Base-by-base conservation (phyloP, 2,888 invertebrate species). In the Sclerodermus sp. region DNA sequence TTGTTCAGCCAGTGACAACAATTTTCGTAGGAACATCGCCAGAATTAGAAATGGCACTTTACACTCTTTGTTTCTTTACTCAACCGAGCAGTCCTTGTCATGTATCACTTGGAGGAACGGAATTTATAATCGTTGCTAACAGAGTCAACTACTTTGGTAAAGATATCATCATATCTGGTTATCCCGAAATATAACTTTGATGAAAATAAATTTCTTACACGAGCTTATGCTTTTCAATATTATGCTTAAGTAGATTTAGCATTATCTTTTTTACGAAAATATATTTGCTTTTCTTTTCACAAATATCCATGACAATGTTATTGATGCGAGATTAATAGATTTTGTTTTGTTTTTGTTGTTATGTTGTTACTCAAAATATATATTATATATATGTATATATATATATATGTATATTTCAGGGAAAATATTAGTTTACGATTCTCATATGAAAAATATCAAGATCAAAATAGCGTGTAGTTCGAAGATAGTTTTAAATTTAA, bases 1-100 rank as follows among this genome's bases (percentile, higher is more conserved):
- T 84, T 1, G 85, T 87, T 55, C 92, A 93, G 72, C 90, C 91
- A 0, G 88, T 90, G 0, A 87, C 88, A 43, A 83, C 86, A 0
- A 83, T 93, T 80, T 91, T 93, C 64, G 82, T 93, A 44, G 93
- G 93, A 17, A 90, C 91, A 5, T 93, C 93, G 42, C 96, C 96
- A 0, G 96, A 96, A 79, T 81, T 95, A 60, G 96, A 96, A 77
- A 83, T 96, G 78, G 91, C 95, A 0, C 78, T 96, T 1, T 96
- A 93, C 75, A 91, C 94, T 0, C 82, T 93, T 10, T 96, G 96
- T 72, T 94, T 90, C 75, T 82, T 91, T 45, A 80, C 90, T 16
- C 84, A 92, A 31, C 87, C 90, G 0, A 89, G 90, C 70, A 82
- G 83, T 54, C 84, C 86, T 6, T 94, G 93, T 65, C 88, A 87